Conservation (phyloP, 2,797 vertebrate species). For the Poeciliopsis presidionis region DNA sequence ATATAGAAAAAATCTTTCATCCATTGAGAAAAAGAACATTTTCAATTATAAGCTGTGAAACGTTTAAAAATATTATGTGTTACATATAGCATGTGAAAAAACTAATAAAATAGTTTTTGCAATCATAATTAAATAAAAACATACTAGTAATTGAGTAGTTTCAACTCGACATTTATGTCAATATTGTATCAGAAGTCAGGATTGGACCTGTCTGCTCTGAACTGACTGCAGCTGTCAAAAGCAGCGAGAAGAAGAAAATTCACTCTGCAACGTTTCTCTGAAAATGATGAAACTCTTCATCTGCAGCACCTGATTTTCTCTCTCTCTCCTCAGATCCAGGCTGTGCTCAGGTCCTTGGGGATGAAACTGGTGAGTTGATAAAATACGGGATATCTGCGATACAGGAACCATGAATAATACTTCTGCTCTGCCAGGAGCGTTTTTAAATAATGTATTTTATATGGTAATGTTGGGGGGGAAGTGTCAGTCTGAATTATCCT, state of each 20-base stretch:
- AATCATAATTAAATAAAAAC: too few species aligned
- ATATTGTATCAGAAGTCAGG: constrained; percentile 44
- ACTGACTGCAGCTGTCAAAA: constrained; percentile 42
- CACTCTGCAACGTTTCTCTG: constrained; percentile 29
- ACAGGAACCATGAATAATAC: background rate
- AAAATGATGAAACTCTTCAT: constrained; percentile 59
- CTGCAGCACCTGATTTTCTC: constrained; percentile 5
- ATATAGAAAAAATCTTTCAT: background rate
- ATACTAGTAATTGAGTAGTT: too few species aligned
- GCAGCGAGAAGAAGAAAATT: background rate
- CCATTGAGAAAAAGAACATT: background rate
- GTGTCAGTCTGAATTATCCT: constrained; percentile 40
- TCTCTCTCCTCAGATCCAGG: constrained; percentile 37
- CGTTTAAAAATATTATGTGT: background rate
- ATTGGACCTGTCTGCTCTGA: constrained; percentile 25
- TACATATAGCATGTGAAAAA: background rate
- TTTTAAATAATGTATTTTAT: constrained; percentile 10
- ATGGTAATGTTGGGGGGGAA: constrained; percentile 16
- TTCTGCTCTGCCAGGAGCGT: background rate
- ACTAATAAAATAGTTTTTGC: too few species aligned
- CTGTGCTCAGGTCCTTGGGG: constrained; percentile 53
- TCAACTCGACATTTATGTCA: too few species aligned
- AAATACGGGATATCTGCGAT: background rate
- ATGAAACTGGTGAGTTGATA: constrained; percentile 60
- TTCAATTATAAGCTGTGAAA: background rate